Evolutionary conservation across 2,797 vertebrate species (phyloP), one percentile per base, ranked within the genome.

Genomic region (Pangasius krempfi): DNA sequence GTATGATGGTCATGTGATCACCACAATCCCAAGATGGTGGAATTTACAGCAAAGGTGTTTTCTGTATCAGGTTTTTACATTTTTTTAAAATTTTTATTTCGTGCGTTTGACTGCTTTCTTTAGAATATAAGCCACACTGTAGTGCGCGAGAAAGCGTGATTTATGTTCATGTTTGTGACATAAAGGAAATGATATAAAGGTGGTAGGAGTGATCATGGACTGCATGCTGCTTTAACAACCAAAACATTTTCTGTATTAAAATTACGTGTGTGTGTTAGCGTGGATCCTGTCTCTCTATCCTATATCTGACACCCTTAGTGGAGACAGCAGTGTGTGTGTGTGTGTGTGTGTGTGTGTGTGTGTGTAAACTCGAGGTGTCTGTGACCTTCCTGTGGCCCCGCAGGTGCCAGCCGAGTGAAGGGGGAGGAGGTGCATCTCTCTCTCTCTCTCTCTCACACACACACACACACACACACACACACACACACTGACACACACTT

Each of bases 391-490:
- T 0, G 20, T 80, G 54, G 52, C 78, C 78, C 54, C 10, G 54
- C 78, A 58, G 54, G 30, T 80, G 52, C 30, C 78, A 80, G 30
- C 18, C 52, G 2, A 22, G 30, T 1, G 9, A 25, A 56, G 30
- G 20, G 76, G 75, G 47, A 54, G 76, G 52, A 52, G 52, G 30
- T 58, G 16, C 52, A 22, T 33, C 44, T 52, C 25, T 13, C 75
- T 52, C 76, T 18, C 50, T 18, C 75, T 18, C 82, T 70, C 52
- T 66, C 86, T 75, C 87, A 64, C 84, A 60, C 75, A 5, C 89
- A 64, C 82, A 70, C 88, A 60, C 87, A 4, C 75, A 1, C 68
- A 88, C 44, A 85, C 60, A 76, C 87, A 87, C 89, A 90, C 88
- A 50, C 62, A 81, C 40, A 86, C 44, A 79, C 88, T 62, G n/a